These are phyloP conservation scores for Delphinus delphis DNA, from an alignment of 2,113 vertebrate genomes.

Conservation along the genomic window DNA sequence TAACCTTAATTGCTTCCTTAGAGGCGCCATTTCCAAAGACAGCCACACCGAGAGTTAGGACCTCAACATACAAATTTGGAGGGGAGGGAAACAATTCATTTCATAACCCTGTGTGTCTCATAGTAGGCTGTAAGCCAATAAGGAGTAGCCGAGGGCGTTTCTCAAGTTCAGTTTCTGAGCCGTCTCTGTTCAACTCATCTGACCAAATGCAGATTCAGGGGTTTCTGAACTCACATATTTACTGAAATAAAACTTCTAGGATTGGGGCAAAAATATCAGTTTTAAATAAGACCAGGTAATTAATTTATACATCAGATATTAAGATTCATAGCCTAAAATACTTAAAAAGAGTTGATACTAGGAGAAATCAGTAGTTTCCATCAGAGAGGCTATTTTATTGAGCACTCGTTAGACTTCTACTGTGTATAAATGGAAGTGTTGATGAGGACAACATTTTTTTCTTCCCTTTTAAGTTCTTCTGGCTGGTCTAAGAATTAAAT, in stretches of 20 bases:
- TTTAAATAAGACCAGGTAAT: neutral
- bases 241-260: neutral
- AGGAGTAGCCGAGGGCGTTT: neutral
- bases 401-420: neutral
- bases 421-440: neutral
- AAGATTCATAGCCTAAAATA: neutral
- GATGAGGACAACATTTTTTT: neutral
- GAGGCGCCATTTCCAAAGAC: neutral
- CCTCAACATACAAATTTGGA: neutral
- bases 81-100: neutral
- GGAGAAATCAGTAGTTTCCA: neutral
- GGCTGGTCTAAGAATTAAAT: neutral
- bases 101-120: neutral
- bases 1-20: neutral
- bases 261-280: neutral
- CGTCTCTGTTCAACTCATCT: neutral
- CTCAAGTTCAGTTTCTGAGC: neutral
- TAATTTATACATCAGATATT: neutral
- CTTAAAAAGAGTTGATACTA: neutral
- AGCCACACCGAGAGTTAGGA: neutral
- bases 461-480: neutral
- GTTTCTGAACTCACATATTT: neutral
- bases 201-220: neutral
- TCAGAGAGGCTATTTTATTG: neutral
- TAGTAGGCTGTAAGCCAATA: neutral